Evolutionary conservation across 2,888 invertebrate species (phyloP), one percentile per base, ranked within the genome.

Genomic region (Heteropelma amictum): DNA sequence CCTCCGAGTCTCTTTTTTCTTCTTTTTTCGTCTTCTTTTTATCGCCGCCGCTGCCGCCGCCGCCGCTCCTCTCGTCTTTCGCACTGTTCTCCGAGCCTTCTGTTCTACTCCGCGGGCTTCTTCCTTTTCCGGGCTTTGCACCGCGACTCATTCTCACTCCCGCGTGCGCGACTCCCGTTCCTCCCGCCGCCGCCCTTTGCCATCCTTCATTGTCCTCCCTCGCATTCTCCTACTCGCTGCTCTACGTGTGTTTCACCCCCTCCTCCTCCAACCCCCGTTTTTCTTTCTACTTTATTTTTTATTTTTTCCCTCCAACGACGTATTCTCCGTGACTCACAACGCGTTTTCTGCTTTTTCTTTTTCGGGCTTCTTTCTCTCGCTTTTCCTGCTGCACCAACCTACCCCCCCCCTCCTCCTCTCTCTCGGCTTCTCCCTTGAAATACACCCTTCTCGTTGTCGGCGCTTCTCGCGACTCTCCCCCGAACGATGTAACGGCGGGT

Each of bases 351-450:
- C 2, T 30, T 2, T 30, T 30, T 30, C n/a, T 35, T 10, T 10
- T 12, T 35, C 12, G 35, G 4, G 35, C 23, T 47, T 7, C 23
- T 19, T 7, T 30, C 64, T 65, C 71, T 70, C 28, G 60, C 56
- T 56, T 67, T 47, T 61, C 47, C 60, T 67, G 61, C 35, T 76
- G 26, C 60, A 38, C 60, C 58, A 61, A 1, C 30, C 12, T n/a
- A 6, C 12, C 5, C 14, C 17, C 1, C 0, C 30, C 5, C 8
- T 17, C 6, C 17, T 8, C 14, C 30, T 2, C 14, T 14, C 7
- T 49, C 26, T 51, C 51, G 64, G 67, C 68, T 47, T 58, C 53
- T 58, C 47, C 38, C 51, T 70, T 71, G 63, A 58, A 14, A 10
- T 28, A 30, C 7, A 19, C 54, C 14, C 14, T 10, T 35, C 23